Conservation (phyloP, 2,797 vertebrate genomes). For the Crax fasciolata region DNA sequence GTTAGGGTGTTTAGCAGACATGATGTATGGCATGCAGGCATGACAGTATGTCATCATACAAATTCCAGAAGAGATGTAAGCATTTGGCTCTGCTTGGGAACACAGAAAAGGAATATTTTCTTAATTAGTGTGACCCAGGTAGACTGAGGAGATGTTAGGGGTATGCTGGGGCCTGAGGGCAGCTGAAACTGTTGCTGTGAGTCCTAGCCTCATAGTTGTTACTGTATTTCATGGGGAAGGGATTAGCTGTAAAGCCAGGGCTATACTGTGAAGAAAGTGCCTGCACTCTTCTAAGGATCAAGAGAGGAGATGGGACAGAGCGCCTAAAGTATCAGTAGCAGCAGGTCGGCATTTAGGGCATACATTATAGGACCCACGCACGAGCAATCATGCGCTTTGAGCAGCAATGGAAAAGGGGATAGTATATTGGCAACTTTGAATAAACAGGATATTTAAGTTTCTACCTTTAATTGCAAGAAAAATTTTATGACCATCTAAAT, state of each 20-base stretch:
- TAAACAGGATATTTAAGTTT: not conserved
- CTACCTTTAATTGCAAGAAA: not conserved
- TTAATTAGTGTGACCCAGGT: not conserved
- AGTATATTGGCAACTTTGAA: not conserved
- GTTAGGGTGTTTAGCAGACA: not conserved
- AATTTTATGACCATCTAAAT: not conserved
- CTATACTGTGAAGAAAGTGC: rapidly evolving
- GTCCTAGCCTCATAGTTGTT: not conserved
- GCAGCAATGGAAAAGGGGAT: rapidly evolving
- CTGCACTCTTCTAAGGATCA: not conserved
- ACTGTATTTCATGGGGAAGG: not conserved
- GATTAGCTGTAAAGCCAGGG: not conserved
- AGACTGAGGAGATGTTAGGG: not conserved
- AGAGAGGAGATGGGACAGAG: not conserved
- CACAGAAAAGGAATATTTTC: not conserved
- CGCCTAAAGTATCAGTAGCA: not conserved
- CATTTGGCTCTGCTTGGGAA: not conserved
- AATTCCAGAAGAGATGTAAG: not conserved
- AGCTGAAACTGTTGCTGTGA: not conserved
- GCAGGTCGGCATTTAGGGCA: too few species aligned
- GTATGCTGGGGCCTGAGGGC: too few species aligned
- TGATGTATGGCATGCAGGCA: not conserved
- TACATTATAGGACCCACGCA: rapidly evolving
- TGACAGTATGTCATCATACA: not conserved
- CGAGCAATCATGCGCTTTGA: not conserved